Evolutionary conservation across 64 coral and sea anemone genomes (phyloP), one percentile per base, ranked within the genome.

Genomic region (Montipora foliosa): DNA sequence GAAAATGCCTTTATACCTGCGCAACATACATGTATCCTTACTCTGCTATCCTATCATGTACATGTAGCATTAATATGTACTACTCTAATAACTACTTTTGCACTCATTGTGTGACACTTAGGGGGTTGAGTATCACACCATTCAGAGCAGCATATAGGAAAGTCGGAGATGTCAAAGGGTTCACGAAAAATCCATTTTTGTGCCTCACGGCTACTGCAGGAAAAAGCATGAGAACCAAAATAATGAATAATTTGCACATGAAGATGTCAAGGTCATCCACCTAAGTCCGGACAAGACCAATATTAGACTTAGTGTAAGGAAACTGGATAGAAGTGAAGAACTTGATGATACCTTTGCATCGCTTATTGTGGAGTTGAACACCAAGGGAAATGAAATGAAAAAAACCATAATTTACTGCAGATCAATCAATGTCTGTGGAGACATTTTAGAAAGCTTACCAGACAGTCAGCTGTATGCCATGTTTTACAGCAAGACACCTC

Each of bases 161-260:
- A 20, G 19, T 94, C 75, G 87, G 93, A 3, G 44, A 94, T 88
- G 9, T 89, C 29, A 82, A 77, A 75, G 87, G 51, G 12, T 83
- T 82, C 20, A 61, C 80, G 2, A 74, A 69, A 20, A 29, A n/a
- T 19, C 92, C 92, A 19, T 37, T 93, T 6, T 17, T 93, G 44
- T 93, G 92, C 45, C 62, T 93, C 10, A 93, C 84, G 15, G 92
- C 92, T 21, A 93, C 84, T 72, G 75, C 92, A 55, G 74, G 75
- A 19, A 48, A 15, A 44, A 61, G 21, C 5, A 55, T 37, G 16
- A 80, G 84, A 24, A 93, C 17, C 49, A 70, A 88, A 80, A 88
- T 93, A 52, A 88, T 88, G 4, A 93, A 93, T 47, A 24, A 14
- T 11, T 51, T 93, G 17, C 74, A 88, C 61, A 79, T 93, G 92